Evolutionary conservation across 92 coral and sea anemone species (phyloP).

Genomic region (Epizoanthus fatuus): DNA sequence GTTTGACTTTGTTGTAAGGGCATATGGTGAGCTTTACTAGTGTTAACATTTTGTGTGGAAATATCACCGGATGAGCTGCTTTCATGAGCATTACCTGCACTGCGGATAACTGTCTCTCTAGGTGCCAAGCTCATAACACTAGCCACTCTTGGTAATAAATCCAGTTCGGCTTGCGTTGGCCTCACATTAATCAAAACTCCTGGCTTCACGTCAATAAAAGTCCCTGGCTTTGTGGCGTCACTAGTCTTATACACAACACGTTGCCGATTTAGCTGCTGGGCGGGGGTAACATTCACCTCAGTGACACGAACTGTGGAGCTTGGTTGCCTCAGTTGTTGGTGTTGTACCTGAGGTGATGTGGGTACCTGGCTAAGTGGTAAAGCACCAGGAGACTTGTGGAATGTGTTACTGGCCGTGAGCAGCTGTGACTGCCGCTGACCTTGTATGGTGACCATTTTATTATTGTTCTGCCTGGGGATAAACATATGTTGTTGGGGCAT

Average conservation of each 20-base stretch:
- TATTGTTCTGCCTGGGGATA: background rate
- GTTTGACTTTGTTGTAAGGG: background rate
- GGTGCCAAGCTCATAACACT: constrained; percentile 41
- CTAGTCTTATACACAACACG: constrained; percentile 19
- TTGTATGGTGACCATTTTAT: background rate
- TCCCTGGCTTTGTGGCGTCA: constrained; percentile 1
- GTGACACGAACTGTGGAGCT: no score
- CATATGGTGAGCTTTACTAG: background rate
- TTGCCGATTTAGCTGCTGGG: background rate
- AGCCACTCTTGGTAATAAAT: constrained; percentile 34
- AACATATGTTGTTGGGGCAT: background rate
- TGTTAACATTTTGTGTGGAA: background rate
- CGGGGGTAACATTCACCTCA: background rate
- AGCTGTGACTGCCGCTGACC: background rate
- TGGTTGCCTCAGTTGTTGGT: background rate
- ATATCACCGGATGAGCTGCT: background rate
- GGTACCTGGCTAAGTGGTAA: background rate
- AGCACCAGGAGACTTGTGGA: constrained; percentile 5
- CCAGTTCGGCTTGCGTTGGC: background rate
- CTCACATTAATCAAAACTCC: constrained; percentile 10
- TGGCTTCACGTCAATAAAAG: background rate
- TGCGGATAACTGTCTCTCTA: background rate
- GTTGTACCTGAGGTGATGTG: background rate
- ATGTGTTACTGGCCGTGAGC: background rate
- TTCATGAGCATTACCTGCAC: background rate